phyloP scores from a whole-genome alignment of 2,797 vertebrate genomes.

The Cercopithecus neglectus region DNA sequence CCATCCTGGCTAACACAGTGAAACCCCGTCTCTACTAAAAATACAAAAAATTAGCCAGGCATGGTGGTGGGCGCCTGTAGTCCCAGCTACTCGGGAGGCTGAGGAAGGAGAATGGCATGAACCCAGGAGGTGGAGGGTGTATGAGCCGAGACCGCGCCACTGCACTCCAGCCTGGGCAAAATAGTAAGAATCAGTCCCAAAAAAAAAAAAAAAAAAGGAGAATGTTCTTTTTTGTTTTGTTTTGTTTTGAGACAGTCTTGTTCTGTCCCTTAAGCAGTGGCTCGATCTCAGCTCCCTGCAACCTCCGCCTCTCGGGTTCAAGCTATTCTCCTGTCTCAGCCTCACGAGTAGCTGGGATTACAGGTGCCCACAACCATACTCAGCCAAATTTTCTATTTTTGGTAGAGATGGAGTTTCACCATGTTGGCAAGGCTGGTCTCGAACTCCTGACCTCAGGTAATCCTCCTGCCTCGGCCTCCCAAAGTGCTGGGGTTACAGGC shows the following conservation, averaged over 20 bases:
- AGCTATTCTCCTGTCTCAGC: background rate
- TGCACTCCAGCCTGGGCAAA: no score
- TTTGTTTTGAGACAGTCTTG: background rate
- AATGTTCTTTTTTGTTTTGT: background rate
- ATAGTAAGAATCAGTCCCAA: no score
- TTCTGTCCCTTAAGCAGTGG: background rate
- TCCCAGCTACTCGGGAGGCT: no score
- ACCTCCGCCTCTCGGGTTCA: rapidly evolving
- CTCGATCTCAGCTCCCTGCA: background rate
- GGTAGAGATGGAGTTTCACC: background rate
- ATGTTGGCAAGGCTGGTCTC: background rate
- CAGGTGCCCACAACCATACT: rapidly evolving
- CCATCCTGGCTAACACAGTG: no score
- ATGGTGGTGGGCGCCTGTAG: no score
- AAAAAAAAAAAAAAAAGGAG: background rate
- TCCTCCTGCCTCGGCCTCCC: background rate
- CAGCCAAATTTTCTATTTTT: background rate
- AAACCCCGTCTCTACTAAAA: no score
- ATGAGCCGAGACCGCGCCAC: no score
- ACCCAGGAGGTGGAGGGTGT: no score
- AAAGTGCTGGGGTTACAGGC: background rate
- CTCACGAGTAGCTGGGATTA: background rate
- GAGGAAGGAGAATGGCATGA: no score
- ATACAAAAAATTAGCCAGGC: no score
- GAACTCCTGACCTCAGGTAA: background rate